Evolutionary conservation across 2,888 invertebrate genomes (phyloP).

Genomic region (Cheilosia variabilis): DNA sequence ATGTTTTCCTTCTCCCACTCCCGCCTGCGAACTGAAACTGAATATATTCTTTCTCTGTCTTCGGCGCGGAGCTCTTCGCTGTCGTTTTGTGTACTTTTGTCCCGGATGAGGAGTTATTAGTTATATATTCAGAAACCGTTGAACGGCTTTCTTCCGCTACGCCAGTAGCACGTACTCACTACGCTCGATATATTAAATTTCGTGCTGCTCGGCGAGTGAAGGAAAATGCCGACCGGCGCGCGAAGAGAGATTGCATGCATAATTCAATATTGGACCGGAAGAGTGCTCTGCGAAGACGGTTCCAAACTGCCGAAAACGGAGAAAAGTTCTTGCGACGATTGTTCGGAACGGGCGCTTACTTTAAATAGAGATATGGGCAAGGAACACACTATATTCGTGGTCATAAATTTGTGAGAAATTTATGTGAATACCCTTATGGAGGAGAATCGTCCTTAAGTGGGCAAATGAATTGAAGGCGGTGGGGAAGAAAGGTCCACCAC

Average conservation of each 20-base stretch:
- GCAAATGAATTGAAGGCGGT: too few species aligned
- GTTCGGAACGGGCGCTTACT: background rate
- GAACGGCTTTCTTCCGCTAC: conserved; percentile 14
- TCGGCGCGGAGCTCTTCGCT: background rate
- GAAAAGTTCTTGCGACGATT: background rate
- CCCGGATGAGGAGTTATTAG: conserved; percentile 51
- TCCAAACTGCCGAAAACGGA: background rate
- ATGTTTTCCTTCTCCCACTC: background rate
- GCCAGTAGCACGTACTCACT: conserved; percentile 67
- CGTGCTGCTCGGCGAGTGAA: conserved; percentile 29
- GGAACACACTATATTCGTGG: too few species aligned
- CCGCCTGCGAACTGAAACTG: conserved; percentile 12
- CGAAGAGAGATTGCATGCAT: conserved; percentile 59
- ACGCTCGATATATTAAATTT: conserved; percentile 68
- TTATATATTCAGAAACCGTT: conserved; percentile 46
- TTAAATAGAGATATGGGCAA: background rate
- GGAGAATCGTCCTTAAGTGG: too few species aligned
- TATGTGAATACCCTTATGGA: too few species aligned
- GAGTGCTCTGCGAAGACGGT: conserved; percentile 40
- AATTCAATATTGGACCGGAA: conserved; percentile 69
- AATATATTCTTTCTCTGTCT: conserved; percentile 8
- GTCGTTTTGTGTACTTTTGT: conserved; percentile 3
- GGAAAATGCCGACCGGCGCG: conserved; percentile 18
- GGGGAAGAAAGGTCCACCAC: too few species aligned
- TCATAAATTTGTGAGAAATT: too few species aligned